phyloP scores from a whole-genome alignment of 2,113 vertebrate species.

The Eupsittula cactorum region DNA sequence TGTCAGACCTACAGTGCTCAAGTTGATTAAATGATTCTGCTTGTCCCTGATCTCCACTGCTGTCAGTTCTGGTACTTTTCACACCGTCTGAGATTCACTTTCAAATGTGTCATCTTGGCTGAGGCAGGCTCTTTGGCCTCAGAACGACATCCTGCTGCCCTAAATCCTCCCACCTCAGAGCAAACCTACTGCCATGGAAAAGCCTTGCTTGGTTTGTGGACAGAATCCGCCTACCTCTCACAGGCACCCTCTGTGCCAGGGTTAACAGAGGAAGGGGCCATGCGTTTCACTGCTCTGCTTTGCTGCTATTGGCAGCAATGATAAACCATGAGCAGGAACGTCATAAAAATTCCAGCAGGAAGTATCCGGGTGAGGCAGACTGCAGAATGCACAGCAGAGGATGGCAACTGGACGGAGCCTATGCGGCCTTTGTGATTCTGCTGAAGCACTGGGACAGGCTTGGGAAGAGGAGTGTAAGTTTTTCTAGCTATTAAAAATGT shows the following conservation, averaged over 20 bases:
- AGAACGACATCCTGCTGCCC: not conserved
- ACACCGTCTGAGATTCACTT: not conserved
- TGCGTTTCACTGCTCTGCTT: not conserved
- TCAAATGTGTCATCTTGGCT: not conserved
- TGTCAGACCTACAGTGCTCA: not conserved
- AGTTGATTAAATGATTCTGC: not conserved
- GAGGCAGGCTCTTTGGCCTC: not conserved
- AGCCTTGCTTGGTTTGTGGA: not conserved
- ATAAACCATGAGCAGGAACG: not conserved
- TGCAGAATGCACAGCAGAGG: not conserved
- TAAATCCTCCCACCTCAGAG: not conserved
- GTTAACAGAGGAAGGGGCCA: not conserved
- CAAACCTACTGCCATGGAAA: not conserved
- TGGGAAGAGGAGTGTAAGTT: not conserved
- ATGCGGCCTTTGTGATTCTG: rapidly evolving
- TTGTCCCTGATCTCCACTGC: not conserved
- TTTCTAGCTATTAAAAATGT: not conserved
- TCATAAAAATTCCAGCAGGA: not conserved
- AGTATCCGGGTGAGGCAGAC: rapidly evolving
- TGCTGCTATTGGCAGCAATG: not conserved
- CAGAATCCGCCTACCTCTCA: not conserved
- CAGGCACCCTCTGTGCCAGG: rapidly evolving
- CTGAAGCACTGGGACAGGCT: not conserved
- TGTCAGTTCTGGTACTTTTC: not conserved
- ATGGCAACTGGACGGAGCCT: rapidly evolving